Base-by-base conservation (phyloP, 2,888 invertebrate species). In the Cephus nigrinus region DNA sequence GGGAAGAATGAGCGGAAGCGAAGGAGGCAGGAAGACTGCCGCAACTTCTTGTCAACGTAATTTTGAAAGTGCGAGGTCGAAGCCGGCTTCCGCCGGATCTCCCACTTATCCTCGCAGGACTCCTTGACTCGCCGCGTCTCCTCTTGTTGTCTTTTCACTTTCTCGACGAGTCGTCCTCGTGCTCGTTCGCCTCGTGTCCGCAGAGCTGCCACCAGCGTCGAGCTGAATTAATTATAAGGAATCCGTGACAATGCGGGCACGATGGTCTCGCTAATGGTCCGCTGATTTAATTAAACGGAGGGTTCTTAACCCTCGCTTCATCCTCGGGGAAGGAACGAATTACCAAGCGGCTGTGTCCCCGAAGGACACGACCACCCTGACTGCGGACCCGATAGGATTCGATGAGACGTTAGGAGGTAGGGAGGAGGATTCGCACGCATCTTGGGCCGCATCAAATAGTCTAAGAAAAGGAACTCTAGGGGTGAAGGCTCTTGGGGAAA, bases 161-260 rank as follows among this genome's bases (percentile, higher is more conserved):
- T 4, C 34, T 23, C 75, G 74, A 15, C 15, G 81, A 78, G 80
- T 83, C 82, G 83, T 84, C 79, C 81, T 80, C 81, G 83, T 84
- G 78, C 81, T 80, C 81, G 82, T 80, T 79, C 78, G 78, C 80
- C 80, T 76, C 73, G 82, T 82, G 81, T 80, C 80, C 75, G 79
- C 76, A 76, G 79, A 79, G 80, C 84, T 82, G 81, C 82, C 85
- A 82, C 82, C 84, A 80, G 84, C 84, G 83, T 85, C 83, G 84
- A 83, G 82, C 83, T 83, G 87, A 86, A 88, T 88, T 90, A 89
- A 89, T 90, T 89, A 88, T 84, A 86, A 85, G 84, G 83, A 84
- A 87, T 86, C 85, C 86, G 85, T 86, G 87, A 86, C 85, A 86
- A 85, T 83, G 85, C 82, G 84, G 82, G 81, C 81, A 86, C 84